Percentiles rank a stretch among this genome's conserved stretches.
phyloP scores from a whole-genome alignment of 1,140 invertebrate species.

The Drosophila kohkoa region DNA sequence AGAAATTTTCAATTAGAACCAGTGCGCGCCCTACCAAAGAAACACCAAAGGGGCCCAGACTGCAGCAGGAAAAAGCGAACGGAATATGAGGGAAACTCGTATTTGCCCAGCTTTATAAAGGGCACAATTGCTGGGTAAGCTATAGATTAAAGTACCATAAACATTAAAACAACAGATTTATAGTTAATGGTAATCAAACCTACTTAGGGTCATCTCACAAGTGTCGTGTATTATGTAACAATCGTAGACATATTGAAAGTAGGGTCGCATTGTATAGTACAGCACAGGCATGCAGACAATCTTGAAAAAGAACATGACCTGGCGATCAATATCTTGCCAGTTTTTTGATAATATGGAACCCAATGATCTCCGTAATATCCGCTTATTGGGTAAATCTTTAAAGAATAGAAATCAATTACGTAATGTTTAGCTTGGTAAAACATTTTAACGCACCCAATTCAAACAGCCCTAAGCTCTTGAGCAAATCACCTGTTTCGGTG shows the following conservation, averaged over 20 bases:
- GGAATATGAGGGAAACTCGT: slow-evolving; percentile 58
- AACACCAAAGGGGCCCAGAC: slow-evolving; percentile 63
- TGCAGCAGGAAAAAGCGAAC: slow-evolving; percentile 67
- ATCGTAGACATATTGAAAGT: slow-evolving; percentile 68
- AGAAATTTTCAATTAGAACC: no score
- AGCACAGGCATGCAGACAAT: slow-evolving; percentile 70
- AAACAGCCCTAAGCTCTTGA: slow-evolving; percentile 57
- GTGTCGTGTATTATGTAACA: slow-evolving; percentile 58
- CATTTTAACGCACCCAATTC: slow-evolving; percentile 44
- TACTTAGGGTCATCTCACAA: slow-evolving; percentile 70
- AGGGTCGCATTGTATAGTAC: slow-evolving; percentile 60
- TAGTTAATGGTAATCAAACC: slow-evolving; percentile 7
- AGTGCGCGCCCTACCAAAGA: slow-evolving; percentile 39
- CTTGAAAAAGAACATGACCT: slow-evolving; percentile 74
- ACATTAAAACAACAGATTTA: neutral
- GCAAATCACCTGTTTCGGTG: slow-evolving; percentile 50
- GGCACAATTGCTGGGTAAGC: slow-evolving; percentile 70
- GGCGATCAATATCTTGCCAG: slow-evolving; percentile 58
- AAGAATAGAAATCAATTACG: neutral
- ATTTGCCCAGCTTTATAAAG: slow-evolving; percentile 50
- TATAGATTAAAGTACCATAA: slow-evolving; percentile 4
- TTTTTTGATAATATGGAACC: slow-evolving; percentile 47
- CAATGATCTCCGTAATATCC: slow-evolving; percentile 25
- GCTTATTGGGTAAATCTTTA: slow-evolving; percentile 46
- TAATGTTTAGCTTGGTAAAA: no score